These are phyloP conservation scores for Podocnemis expansa DNA, from an alignment of 2,113 vertebrate species.

Conservation along the genomic window DNA sequence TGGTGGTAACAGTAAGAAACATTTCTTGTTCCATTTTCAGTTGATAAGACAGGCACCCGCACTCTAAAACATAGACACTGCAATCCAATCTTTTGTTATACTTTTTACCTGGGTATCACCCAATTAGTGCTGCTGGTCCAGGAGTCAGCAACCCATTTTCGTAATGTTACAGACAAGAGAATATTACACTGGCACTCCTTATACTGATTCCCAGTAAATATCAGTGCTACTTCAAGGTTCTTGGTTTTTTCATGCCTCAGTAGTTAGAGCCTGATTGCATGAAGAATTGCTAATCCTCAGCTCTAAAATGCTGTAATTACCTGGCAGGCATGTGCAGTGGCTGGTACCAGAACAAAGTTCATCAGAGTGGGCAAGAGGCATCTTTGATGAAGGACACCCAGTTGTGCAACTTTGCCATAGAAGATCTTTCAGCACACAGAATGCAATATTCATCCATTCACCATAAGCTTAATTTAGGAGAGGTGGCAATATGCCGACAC, in stretches of 20 bases:
- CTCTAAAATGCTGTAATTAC: neutral
- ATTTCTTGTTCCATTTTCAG: neutral
- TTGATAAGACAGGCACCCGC: neutral
- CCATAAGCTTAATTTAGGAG: neutral
- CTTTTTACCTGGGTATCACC: neutral
- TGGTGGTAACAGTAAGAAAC: neutral
- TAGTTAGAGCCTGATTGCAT: neutral
- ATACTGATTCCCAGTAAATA: neutral
- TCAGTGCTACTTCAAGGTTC: neutral
- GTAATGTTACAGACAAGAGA: neutral
- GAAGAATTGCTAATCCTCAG: neutral
- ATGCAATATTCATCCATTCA: neutral
- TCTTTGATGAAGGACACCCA: neutral
- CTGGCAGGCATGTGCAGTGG: neutral
- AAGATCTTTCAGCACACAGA: neutral
- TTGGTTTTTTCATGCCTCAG: neutral
- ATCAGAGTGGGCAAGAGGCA: neutral
- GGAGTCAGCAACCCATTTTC: neutral
- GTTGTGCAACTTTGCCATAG: neutral
- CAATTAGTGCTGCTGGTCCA: neutral
- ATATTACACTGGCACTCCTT: neutral
- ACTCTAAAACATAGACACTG: neutral
- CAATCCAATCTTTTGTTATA: neutral
- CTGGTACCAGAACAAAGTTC: neutral
- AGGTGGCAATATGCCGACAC: neutral